Evolutionary conservation across 2,888 invertebrate species (phyloP), one percentile per base, ranked within the genome.

Genomic region (Steinernema carpocapsae): DNA sequence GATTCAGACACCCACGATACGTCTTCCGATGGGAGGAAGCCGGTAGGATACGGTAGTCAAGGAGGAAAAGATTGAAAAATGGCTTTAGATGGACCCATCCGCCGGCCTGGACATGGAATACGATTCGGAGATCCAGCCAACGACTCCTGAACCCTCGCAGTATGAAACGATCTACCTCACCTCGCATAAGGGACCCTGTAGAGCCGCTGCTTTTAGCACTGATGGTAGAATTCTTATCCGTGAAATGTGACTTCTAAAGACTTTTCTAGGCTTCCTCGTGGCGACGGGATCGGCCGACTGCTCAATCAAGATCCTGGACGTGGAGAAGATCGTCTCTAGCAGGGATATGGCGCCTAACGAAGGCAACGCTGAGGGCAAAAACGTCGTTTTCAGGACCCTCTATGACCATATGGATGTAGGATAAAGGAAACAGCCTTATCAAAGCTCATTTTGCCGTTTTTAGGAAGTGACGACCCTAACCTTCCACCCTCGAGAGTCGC

Each of bases 101-200:
- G 83, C 92, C 83, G 95, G 95, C 1, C 88, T 92, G 78, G 97
- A 99, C 89, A 89, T 99, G 78, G 97, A 99, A 88, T 97, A 93
- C 89, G 97, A 97, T 88, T 95, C 96, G 72, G 97, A 99, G 88
- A 88, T 87, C 1, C 76, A 78, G 19, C 84, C 87, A 12, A 78
- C 80, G 19, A 95, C 97, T 0, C 96, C 97, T 0, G 97, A 99
- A 88, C 97, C 97, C 0, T 94, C 95, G 0, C 92, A 94, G 12
- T 99, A 99, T 88, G 97, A 99, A 90, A 99, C 99, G 0, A 97
- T 97, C 0, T 99, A 97, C 87, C 95, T 99, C 45, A 99, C 99
- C 1, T 94, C 96, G 2, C 97, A 99, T 89, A 97, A 97, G 89
- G 95, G 94, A 3, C 88, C 90, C 74, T 99, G 97, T 80, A 91